Conservation (phyloP, 2,888 invertebrate genomes). For the Aleiodes testaceus region DNA sequence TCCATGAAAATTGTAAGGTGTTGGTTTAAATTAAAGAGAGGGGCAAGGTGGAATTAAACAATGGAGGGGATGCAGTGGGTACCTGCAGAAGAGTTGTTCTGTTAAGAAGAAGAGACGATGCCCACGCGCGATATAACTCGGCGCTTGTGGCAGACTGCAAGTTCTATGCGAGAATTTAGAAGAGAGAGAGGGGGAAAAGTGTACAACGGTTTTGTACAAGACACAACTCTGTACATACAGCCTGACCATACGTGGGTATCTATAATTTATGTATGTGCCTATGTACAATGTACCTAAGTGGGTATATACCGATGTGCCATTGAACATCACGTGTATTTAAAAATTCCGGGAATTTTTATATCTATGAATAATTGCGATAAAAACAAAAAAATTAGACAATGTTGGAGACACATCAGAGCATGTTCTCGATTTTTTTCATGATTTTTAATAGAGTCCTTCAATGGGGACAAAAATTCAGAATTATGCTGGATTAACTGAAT, state of each 20-base stretch:
- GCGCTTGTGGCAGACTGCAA: conserved; percentile 26
- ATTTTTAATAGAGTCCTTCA: too few relatives aligned
- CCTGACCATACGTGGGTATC: conserved; percentile 32
- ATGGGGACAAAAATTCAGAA: too few relatives aligned
- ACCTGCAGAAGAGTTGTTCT: conserved; percentile 14
- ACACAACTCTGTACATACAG: conserved; percentile 8
- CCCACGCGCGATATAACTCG: conserved; percentile 35
- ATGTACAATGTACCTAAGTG: conserved; percentile 30
- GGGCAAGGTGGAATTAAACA: too few relatives aligned
- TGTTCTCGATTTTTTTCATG: too few relatives aligned
- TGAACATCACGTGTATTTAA: neutral
- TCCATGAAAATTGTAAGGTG: conserved; percentile 32
- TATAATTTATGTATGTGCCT: conserved; percentile 37
- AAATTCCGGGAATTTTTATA: too few relatives aligned
- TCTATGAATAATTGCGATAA: too few relatives aligned
- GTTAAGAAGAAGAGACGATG: conserved; percentile 28
- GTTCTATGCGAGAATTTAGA: conserved; percentile 15
- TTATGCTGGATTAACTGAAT: too few relatives aligned
- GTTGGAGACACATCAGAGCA: too few relatives aligned
- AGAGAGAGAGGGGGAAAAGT: conserved; percentile 12
- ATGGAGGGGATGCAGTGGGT: neutral
- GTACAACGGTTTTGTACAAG: conserved; percentile 22
- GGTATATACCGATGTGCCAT: neutral
- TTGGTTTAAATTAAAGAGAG: neutral
- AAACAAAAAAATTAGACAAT: too few relatives aligned